phyloP scores from a whole-genome alignment of 2,888 invertebrate genomes.

The Xiphydria camelus region DNA sequence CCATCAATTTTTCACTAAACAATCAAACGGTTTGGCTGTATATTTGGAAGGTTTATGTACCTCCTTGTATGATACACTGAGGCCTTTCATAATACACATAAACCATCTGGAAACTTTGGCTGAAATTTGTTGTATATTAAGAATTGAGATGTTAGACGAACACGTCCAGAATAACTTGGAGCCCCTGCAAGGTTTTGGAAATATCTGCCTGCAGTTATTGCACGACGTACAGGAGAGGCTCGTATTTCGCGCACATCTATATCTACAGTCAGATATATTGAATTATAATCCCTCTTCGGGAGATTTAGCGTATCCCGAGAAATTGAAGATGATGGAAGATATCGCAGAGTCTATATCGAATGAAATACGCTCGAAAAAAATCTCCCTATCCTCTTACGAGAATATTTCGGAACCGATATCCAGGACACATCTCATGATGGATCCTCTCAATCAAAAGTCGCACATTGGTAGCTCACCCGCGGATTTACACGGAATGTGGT shows the following conservation, averaged over 20 bases:
- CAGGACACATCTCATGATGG: conserved; percentile 38
- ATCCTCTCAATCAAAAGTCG: conserved; percentile 44
- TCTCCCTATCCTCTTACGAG: conserved; percentile 47
- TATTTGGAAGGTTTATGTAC: conserved; percentile 86
- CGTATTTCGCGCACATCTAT: conserved; percentile 93
- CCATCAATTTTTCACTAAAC: conserved; percentile 82
- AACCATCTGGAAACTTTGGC: conserved; percentile 97
- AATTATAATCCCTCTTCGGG: conserved; percentile 88
- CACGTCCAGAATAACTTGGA: conserved; percentile 80
- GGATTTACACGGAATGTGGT: conserved; percentile 99
- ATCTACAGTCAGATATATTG: conserved; percentile 88
- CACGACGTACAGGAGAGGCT: conserved; percentile 96
- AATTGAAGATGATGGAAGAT: conserved; percentile 96
- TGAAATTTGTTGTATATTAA: conserved; percentile 91
- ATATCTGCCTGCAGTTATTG: conserved; percentile 77
- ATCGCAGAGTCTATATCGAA: conserved; percentile 53
- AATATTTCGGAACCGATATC: conserved; percentile 41
- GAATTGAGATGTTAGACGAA: conserved; percentile 90
- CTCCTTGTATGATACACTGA: conserved; percentile 85
- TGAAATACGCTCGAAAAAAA: conserved; percentile 47
- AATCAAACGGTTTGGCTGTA: conserved; percentile 69
- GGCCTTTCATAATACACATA: conserved; percentile 94
- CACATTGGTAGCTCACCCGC: conserved; percentile 77
- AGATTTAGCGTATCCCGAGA: conserved; percentile 97
- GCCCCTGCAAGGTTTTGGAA: conserved; percentile 76